Percentiles rank a stretch among this genome's conserved stretches.
Conservation (phyloP, 2,113 vertebrate species). For the Forbesichthys papilliferus region DNA sequence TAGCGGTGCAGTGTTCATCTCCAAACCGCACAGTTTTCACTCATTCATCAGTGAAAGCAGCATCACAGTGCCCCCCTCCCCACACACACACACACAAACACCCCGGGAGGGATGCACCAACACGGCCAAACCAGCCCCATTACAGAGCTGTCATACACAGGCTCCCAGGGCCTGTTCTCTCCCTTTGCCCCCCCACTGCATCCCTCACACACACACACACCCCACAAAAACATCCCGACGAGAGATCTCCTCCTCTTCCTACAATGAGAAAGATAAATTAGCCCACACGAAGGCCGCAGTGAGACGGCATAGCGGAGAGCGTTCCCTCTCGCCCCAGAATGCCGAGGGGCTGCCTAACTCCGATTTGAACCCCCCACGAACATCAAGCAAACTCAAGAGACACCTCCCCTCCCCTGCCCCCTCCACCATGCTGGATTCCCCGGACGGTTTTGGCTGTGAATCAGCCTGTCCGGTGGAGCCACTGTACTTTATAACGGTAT, state of each 20-base stretch:
- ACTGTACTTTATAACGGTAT: constrained; percentile 15
- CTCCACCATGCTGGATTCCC: constrained; percentile 24
- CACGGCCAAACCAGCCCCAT: constrained; percentile 54
- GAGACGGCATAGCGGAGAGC: constrained; percentile 32
- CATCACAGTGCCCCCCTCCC: constrained; percentile 50
- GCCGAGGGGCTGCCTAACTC: constrained; percentile 42
- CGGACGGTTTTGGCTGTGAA: background rate
- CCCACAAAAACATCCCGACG: constrained; percentile 5
- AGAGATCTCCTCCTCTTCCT: constrained; percentile 13
- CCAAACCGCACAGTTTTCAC: constrained; percentile 38
- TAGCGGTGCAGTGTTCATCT: constrained; percentile 30
- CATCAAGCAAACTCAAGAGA: constrained; percentile 44
- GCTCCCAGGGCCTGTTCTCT: constrained; percentile 7
- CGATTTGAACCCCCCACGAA: constrained; percentile 25
- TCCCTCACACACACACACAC: constrained; percentile 1
- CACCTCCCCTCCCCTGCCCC: background rate
- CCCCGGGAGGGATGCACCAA: constrained; percentile 53
- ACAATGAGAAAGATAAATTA: constrained; percentile 37
- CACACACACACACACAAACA: background rate
- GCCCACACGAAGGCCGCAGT: constrained; percentile 21
- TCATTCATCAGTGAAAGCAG: constrained; percentile 57
- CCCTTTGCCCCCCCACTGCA: constrained; percentile 18
- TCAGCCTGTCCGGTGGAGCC: background rate
- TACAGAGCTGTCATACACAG: constrained; percentile 47
- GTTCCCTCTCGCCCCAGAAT: background rate